Evolutionary conservation across 2,797 vertebrate species (phyloP).

Genomic region (Rhodeus uyekii): DNA sequence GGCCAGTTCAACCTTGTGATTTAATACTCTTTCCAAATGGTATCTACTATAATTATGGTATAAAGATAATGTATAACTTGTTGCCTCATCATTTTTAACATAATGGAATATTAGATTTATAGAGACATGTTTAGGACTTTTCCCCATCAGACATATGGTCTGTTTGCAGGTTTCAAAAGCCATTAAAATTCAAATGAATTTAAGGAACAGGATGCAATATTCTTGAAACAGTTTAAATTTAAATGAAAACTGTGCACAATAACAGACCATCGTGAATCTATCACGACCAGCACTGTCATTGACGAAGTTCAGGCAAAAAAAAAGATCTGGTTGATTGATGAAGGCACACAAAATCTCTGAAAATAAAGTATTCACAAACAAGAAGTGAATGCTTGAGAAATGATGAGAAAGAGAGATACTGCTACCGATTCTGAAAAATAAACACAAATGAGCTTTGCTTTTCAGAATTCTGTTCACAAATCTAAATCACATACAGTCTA

Average conservation of each 20-base stretch:
- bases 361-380: conserved; percentile 14
- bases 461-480: neutral
- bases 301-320: neutral
- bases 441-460: neutral
- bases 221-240: neutral
- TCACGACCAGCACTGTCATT: neutral
- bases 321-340: neutral
- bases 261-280: neutral
- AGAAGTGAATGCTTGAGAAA: neutral
- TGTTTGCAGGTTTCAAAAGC: neutral
- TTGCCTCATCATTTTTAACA: neutral
- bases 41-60: neutral
- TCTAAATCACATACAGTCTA: neutral
- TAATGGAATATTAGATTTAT: neutral
- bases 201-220: neutral
- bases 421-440: neutral
- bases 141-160: neutral
- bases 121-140: neutral
- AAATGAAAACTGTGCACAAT: neutral
- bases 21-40: neutral
- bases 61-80: neutral
- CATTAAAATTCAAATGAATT: neutral
- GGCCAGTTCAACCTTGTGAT: neutral
- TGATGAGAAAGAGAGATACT: neutral
- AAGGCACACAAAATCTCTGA: neutral